Conservation (phyloP, 2,888 invertebrate genomes). For the Drosophila paranaensis region DNA sequence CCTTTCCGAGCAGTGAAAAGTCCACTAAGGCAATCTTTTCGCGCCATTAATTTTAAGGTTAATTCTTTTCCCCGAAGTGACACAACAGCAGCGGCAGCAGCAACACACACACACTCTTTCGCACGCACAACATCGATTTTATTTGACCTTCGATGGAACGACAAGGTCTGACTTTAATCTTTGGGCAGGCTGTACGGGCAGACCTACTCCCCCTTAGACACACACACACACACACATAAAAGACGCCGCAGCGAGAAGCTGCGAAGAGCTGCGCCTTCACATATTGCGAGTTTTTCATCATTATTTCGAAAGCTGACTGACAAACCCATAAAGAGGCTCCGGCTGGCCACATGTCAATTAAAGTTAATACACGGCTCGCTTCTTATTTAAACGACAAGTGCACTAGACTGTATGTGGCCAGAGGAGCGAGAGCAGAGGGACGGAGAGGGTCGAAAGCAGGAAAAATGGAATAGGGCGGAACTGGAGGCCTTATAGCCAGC, state of each 20-base stretch:
- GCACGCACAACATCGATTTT: constrained; percentile 65
- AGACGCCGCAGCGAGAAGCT: constrained; percentile 1
- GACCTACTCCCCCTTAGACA: neutral
- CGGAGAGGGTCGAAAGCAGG: neutral
- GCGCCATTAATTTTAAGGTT: constrained; percentile 79
- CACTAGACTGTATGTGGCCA: constrained; percentile 23
- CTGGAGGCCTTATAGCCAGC: neutral
- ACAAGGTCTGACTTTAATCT: constrained; percentile 50
- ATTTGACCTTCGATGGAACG: constrained; percentile 74
- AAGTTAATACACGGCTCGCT: constrained; percentile 65
- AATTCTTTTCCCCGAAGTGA: constrained; percentile 67
- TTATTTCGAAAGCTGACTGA: constrained; percentile 54
- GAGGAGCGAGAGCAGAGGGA: neutral
- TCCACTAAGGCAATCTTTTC: constrained; percentile 56
- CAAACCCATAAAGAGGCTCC: constrained; percentile 49
- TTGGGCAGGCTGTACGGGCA: constrained; percentile 18
- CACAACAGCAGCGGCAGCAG: constrained; percentile 29
- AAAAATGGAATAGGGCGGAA: neutral
- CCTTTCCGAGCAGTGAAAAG: constrained; percentile 14
- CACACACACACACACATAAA: constrained; percentile 7
- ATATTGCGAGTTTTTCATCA: constrained; percentile 55
- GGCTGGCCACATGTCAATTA: constrained; percentile 73
- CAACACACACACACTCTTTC: neutral
- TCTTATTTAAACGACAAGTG: constrained; percentile 50
- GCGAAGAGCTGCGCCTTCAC: constrained; percentile 24